These are phyloP conservation scores for Drosophila kikkawai DNA, from an alignment of 1,140 invertebrate genomes.

Conservation along the genomic window DNA sequence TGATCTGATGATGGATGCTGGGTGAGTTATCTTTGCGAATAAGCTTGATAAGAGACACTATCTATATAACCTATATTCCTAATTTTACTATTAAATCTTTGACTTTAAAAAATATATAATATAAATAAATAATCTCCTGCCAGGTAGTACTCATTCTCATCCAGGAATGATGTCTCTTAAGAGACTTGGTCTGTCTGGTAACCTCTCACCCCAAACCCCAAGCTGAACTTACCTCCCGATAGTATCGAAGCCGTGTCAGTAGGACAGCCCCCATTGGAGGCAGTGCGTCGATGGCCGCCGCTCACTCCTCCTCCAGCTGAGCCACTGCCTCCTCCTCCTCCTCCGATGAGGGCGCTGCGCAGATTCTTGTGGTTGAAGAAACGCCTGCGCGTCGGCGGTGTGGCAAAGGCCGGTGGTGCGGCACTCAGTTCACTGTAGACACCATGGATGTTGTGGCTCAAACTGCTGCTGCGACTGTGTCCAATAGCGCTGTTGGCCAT, in stretches of 20 bases:
- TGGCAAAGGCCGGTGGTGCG: slow-evolving; percentile 87
- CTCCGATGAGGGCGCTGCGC: slow-evolving; percentile 88
- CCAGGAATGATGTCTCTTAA: background rate
- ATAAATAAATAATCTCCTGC: background rate
- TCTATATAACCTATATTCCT: background rate
- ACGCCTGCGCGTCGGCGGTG: slow-evolving; percentile 91
- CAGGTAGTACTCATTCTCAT: background rate
- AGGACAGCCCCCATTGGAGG: slow-evolving; percentile 80
- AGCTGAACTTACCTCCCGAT: slow-evolving; percentile 70
- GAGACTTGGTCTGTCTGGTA: background rate
- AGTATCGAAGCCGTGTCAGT: slow-evolving; percentile 79
- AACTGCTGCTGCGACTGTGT: slow-evolving; percentile 75
- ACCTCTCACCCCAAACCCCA: background rate
- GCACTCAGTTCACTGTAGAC: slow-evolving; percentile 71
- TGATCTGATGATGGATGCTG: slow-evolving; percentile 44
- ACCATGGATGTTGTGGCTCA: slow-evolving; percentile 62
- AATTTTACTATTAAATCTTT: background rate
- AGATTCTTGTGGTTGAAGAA: slow-evolving; percentile 92
- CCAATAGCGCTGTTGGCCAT: slow-evolving; percentile 34
- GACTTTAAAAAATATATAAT: background rate
- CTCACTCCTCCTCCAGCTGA: slow-evolving; percentile 10
- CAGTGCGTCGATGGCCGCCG: slow-evolving; percentile 72
- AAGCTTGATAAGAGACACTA: background rate
- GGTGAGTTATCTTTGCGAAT: slow-evolving; percentile 23
- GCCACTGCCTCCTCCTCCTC: slow-evolving; percentile 23